These are phyloP conservation scores for Lagopus leucura DNA, from an alignment of 2,113 vertebrate genomes.

Conservation along the genomic window DNA sequence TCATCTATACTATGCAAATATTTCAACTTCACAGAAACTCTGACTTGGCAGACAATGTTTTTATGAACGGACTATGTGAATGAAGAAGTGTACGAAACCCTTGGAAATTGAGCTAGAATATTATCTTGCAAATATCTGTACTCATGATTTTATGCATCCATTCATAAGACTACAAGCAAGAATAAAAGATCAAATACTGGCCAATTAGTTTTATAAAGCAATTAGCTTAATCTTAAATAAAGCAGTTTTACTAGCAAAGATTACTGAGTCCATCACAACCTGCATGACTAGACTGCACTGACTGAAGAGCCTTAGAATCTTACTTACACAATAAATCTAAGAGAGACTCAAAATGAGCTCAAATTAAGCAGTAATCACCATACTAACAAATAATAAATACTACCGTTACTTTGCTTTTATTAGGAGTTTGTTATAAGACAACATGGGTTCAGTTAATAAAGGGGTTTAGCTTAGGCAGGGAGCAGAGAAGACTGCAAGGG, in stretches of 20 bases:
- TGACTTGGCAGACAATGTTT: not conserved
- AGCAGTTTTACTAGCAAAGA: not conserved
- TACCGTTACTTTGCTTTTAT: not conserved
- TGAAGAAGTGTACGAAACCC: not conserved
- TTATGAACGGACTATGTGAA: not conserved
- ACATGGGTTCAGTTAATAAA: not conserved
- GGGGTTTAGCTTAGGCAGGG: not conserved
- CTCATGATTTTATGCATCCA: not conserved
- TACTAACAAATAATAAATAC: not conserved
- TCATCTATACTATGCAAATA: not conserved
- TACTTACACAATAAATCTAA: not conserved
- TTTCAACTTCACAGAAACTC: not conserved
- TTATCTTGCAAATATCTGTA: not conserved
- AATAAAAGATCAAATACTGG: not conserved
- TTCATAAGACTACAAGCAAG: not conserved
- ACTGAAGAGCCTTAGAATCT: not conserved
- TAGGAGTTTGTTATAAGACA: not conserved
- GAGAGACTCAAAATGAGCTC: not conserved
- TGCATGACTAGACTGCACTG: not conserved
- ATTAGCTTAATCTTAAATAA: not conserved
- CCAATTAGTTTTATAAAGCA: not conserved
- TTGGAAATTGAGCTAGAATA: not conserved
- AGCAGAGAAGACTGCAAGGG: not conserved
- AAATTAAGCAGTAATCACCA: not conserved
- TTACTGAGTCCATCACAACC: not conserved